Conservation (phyloP, 2,888 invertebrate species). For the Hirtodrosophila duncani region DNA sequence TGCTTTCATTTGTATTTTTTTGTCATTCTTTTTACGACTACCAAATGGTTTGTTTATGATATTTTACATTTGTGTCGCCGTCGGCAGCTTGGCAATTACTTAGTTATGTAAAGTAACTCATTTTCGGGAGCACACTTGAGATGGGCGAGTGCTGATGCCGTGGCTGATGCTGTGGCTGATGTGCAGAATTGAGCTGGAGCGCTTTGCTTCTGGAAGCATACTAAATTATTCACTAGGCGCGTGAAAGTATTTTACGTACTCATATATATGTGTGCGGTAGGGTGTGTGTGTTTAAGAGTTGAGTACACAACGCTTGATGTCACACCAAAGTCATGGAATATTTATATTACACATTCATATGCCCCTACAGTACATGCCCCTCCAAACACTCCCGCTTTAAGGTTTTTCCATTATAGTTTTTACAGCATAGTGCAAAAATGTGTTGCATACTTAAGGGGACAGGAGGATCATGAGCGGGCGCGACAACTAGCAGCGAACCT, state of each 20-base stretch:
- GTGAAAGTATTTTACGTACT: conserved; percentile 62
- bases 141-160: conserved; percentile 12
- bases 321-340: conserved; percentile 57
- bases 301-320: conserved; percentile 54
- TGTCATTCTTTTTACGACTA: conserved; percentile 37
- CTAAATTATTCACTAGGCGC: conserved; percentile 63
- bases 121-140: conserved; percentile 49
- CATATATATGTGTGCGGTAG: background rate
- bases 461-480: no score
- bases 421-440: conserved; percentile 48
- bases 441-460: conserved; percentile 32
- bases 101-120: conserved; percentile 71
- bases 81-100: conserved; percentile 58
- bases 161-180: conserved; percentile 9
- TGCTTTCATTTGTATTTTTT: background rate
- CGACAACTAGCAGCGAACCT: conserved; percentile 34
- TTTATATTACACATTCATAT: conserved; percentile 45
- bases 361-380: background rate
- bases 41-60: conserved; percentile 71
- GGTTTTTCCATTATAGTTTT: background rate
- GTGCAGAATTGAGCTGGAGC: no score
- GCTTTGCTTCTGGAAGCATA: no score
- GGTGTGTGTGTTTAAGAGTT: conserved; percentile 40
- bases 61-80: conserved; percentile 66
- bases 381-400: background rate